phyloP scores from a whole-genome alignment of 23 tunicate species.

The Halocynthia aurantium region DNA sequence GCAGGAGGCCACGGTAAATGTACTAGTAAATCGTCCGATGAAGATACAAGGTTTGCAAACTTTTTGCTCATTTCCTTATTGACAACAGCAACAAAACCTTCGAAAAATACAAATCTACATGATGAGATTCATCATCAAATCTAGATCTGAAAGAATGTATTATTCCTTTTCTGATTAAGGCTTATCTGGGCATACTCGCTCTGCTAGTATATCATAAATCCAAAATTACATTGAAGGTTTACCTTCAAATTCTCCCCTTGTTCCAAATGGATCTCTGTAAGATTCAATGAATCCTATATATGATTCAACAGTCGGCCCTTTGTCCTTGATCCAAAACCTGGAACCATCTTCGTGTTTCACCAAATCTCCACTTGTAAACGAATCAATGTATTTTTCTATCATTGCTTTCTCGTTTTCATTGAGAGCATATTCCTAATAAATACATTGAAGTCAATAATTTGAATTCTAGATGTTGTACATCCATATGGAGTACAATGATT shows the following conservation, averaged over 20 bases:
- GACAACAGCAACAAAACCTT: slow-evolving; percentile 19
- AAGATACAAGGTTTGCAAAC: slow-evolving; percentile 12
- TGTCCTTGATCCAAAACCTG: slow-evolving; percentile 23
- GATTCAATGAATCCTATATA: slow-evolving; percentile 23
- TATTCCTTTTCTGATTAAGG: too few relatives aligned
- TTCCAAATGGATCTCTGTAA: slow-evolving; percentile 23
- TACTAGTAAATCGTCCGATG: background rate
- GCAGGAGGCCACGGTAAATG: slow-evolving; percentile 15
- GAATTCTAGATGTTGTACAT: too few relatives aligned
- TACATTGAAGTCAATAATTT: too few relatives aligned
- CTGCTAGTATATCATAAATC: too few relatives aligned
- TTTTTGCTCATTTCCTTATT: slow-evolving; percentile 34
- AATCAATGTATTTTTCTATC: slow-evolving; percentile 17
- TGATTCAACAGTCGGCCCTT: slow-evolving; percentile 26
- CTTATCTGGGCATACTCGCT: too few relatives aligned
- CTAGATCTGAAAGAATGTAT: too few relatives aligned
- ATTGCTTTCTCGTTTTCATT: slow-evolving; percentile 17
- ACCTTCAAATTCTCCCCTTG: slow-evolving; percentile 21
- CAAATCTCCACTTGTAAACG: slow-evolving; percentile 20
- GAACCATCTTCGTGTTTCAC: slow-evolving; percentile 12
- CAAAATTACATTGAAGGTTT: too few relatives aligned
- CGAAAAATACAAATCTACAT: too few relatives aligned
- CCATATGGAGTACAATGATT: too few relatives aligned
- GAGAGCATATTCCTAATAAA: background rate
- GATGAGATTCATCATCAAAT: too few relatives aligned